Conservation (phyloP, 2,888 invertebrate genomes). For the Cacoxenus indagator region DNA sequence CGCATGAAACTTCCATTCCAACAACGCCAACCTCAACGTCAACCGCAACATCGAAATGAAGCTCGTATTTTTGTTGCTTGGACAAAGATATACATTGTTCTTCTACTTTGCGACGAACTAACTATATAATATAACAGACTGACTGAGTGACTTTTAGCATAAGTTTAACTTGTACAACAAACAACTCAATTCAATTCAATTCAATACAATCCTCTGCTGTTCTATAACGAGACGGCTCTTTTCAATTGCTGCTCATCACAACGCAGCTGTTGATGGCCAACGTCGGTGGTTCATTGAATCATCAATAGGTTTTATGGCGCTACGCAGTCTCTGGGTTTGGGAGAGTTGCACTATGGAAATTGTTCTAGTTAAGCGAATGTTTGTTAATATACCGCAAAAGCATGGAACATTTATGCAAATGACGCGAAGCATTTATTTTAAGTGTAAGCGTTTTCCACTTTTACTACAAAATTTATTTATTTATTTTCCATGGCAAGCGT, state of each 20-base stretch:
- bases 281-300: too few relatives aligned
- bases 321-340: too few relatives aligned
- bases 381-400: background rate
- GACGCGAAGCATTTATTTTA: background rate
- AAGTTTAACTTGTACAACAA: too few relatives aligned
- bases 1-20: background rate
- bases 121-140: background rate
- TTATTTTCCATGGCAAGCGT: too few relatives aligned
- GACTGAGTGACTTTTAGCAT: background rate
- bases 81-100: background rate
- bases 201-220: background rate
- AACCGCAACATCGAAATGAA: background rate
- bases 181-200: background rate
- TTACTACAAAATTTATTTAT: too few relatives aligned
- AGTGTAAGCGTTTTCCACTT: background rate
- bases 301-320: too few relatives aligned
- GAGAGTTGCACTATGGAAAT: background rate
- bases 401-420: slow-evolving; percentile 1
- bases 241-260: background rate
- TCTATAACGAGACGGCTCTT: background rate
- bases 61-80: too few relatives aligned
- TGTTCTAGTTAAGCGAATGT: background rate
- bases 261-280: background rate
- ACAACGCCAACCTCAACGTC: background rate
- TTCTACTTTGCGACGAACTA: background rate